phyloP scores from a whole-genome alignment of 2,797 vertebrate genomes.

The Typhlichthys eigenmanni region DNA sequence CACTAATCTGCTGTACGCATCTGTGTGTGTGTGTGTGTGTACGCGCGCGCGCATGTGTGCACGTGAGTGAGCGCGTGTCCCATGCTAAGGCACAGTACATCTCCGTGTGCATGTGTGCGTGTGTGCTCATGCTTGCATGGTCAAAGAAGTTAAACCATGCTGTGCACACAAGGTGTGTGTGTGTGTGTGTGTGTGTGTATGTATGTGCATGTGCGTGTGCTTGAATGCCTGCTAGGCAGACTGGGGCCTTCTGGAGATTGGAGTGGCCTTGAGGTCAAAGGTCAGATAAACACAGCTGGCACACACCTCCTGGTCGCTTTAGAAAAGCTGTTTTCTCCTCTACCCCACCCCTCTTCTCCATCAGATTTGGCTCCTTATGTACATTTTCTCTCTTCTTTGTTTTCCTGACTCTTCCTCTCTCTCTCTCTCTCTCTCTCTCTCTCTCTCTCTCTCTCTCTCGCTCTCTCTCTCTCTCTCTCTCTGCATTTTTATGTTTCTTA shows the following conservation, averaged over 20 bases:
- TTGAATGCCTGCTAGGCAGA: conserved; percentile 43
- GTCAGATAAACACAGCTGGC: conserved; percentile 84
- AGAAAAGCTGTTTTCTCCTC: conserved; percentile 44
- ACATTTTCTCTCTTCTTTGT: not conserved
- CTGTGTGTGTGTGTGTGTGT: conserved; percentile 17
- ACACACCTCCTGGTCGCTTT: conserved; percentile 61
- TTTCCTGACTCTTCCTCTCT: not conserved
- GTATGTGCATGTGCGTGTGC: conserved; percentile 8
- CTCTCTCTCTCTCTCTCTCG: conserved; percentile 18
- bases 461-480: too few relatives aligned
- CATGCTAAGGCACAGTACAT: not conserved
- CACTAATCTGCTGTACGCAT: conserved; percentile 55
- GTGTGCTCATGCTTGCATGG: not conserved
- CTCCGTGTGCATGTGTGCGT: not conserved
- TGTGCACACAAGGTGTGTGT: conserved; percentile 7
- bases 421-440: conserved; percentile 3
- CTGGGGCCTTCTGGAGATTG: conserved; percentile 62
- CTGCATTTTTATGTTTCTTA: too few relatives aligned
- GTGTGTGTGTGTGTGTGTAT: conserved; percentile 11
- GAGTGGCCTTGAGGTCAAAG: conserved; percentile 69
- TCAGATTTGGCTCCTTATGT: conserved; percentile 3
- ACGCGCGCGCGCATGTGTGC: conserved; percentile 4
- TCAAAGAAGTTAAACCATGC: conserved; percentile 8
- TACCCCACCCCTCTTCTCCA: conserved; percentile 21
- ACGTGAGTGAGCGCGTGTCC: conserved; percentile 26